A percentile compares a stretch with the other conserved stretches of the same genome.
phyloP scores from a whole-genome alignment of 2,113 vertebrate genomes.

The Nicator chloris region DNA sequence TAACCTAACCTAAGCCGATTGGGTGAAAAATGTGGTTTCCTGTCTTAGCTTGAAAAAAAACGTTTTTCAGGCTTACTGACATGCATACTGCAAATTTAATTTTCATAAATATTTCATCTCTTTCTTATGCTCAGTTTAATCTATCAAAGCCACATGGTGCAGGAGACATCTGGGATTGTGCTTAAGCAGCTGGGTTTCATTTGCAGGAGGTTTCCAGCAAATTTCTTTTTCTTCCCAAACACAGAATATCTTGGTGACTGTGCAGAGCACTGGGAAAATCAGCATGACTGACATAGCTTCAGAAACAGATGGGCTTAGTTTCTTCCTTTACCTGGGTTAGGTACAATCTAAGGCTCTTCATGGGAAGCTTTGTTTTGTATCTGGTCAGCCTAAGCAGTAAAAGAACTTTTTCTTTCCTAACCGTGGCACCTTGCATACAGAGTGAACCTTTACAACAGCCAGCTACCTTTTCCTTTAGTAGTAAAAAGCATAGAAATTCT shows the following conservation, averaged over 20 bases:
- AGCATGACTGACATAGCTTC: conserved; percentile 4
- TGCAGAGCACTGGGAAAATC: conserved; percentile 31
- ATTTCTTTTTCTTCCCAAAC: conserved; percentile 55
- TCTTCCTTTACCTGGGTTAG: not conserved
- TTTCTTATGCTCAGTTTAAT: conserved; percentile 75
- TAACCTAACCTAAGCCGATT: conserved; percentile 3
- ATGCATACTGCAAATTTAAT: conserved; percentile 73
- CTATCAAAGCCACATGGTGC: conserved; percentile 64
- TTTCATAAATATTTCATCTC: conserved; percentile 75
- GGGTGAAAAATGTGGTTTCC: conserved; percentile 60
- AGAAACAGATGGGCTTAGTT: conserved; percentile 9
- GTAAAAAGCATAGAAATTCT: not conserved
- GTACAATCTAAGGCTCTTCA: not conserved
- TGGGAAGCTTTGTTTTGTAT: not conserved
- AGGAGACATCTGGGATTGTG: conserved; percentile 73
- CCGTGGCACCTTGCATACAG: rapidly evolving
- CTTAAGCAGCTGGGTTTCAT: conserved; percentile 76
- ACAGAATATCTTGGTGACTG: conserved; percentile 39
- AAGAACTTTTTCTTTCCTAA: not conserved
- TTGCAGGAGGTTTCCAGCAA: conserved; percentile 57
- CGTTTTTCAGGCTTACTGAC: conserved; percentile 55
- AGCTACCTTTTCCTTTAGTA: not conserved
- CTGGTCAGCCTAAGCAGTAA: not conserved
- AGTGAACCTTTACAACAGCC: not conserved
- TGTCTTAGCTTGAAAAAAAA: conserved; percentile 34